Conservation (phyloP, 2,113 vertebrate genomes). For the Scolopax mira region DNA sequence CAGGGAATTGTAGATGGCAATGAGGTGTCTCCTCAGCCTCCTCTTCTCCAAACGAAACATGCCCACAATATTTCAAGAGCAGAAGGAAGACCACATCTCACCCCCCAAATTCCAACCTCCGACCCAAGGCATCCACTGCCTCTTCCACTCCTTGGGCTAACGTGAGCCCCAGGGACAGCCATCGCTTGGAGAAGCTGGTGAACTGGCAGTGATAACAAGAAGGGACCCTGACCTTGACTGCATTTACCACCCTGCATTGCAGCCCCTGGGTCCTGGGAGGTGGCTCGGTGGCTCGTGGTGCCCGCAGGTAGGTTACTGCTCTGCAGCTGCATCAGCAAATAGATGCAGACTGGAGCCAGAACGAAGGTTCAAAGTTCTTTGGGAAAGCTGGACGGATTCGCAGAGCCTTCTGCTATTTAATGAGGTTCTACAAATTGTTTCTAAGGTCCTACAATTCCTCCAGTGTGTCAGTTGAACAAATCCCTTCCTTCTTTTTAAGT, state of each 20-base stretch:
- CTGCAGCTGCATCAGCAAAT: neutral
- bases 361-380: neutral
- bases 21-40: too few relatives aligned
- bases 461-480: neutral
- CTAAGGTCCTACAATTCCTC: neutral
- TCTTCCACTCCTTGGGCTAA: neutral
- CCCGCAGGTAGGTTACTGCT: neutral
- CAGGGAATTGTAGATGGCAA: too few relatives aligned
- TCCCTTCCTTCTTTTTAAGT: constrained; percentile 10
- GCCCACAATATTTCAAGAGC: neutral
- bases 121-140: neutral
- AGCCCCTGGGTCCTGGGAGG: neutral
- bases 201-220: neutral
- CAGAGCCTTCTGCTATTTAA: neutral
- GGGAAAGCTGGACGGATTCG: neutral
- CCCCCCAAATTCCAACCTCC: neutral
- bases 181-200: neutral
- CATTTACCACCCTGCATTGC: neutral
- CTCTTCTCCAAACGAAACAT: too few relatives aligned
- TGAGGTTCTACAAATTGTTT: constrained; percentile 35
- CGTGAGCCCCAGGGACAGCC: accelerated
- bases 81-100: neutral
- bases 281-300: neutral
- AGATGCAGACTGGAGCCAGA: neutral
- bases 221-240: neutral